Conservation (phyloP, 2,113 vertebrate genomes). For the Bathybates hornii region DNA sequence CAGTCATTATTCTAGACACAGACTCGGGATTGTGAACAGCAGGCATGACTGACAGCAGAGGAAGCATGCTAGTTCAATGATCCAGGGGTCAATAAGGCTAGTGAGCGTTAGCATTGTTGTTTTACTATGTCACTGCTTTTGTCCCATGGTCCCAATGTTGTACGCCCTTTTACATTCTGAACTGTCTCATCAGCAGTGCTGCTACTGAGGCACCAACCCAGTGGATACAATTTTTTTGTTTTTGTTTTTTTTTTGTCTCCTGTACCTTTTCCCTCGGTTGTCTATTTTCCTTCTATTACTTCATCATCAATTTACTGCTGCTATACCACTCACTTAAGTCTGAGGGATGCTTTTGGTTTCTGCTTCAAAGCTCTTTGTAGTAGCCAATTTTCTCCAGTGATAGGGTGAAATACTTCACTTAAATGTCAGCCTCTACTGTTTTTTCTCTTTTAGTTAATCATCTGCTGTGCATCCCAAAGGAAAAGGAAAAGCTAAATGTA, state of each 20-base stretch:
- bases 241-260: neutral
- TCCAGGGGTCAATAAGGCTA: neutral
- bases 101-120: neutral
- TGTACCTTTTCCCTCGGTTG: neutral
- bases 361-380: neutral
- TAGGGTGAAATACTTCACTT: neutral
- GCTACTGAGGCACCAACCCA: neutral
- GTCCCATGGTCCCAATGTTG: neutral
- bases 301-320: neutral
- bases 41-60: neutral
- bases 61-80: neutral
- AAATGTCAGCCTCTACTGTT: neutral
- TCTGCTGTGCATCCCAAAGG: neutral
- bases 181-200: neutral
- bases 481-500: neutral
- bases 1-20: neutral
- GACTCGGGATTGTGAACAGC: neutral
- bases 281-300: neutral
- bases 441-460: neutral
- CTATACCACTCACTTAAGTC: neutral
- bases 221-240: neutral
- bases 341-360: neutral
- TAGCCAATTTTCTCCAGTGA: neutral
- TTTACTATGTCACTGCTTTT: neutral
- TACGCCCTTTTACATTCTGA: neutral